phyloP scores from a whole-genome alignment of 2,888 invertebrate species.

The Plebejus melissa region DNA sequence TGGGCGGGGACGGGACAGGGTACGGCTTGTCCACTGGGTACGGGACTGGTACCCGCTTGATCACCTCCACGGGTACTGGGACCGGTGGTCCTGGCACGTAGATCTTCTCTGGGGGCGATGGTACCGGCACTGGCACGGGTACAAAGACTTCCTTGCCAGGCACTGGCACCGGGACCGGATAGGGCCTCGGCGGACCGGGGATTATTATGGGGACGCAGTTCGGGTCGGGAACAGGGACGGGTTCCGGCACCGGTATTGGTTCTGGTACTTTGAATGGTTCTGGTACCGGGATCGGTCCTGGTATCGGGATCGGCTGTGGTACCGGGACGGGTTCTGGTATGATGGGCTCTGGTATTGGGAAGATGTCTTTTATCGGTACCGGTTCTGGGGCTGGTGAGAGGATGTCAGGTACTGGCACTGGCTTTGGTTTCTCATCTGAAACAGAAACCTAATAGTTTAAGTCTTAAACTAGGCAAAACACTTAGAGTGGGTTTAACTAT shows the following conservation, averaged over 20 bases:
- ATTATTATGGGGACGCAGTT: slow-evolving; percentile 46
- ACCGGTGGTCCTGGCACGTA: slow-evolving; percentile 46
- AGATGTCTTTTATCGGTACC: background rate
- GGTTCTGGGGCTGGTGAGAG: background rate
- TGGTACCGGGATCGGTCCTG: background rate
- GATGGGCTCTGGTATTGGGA: background rate
- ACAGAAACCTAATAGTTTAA: background rate
- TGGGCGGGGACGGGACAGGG: slow-evolving; percentile 50
- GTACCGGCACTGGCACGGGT: slow-evolving; percentile 55
- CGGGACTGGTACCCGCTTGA: slow-evolving; percentile 39
- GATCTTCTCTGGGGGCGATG: slow-evolving; percentile 51
- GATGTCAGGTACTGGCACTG: background rate
- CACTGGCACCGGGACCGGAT: slow-evolving; percentile 53
- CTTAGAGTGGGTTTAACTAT: too few relatives aligned
- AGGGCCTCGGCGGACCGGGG: slow-evolving; percentile 61
- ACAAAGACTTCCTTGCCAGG: slow-evolving; percentile 49
- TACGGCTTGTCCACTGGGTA: slow-evolving; percentile 46
- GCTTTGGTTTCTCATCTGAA: background rate
- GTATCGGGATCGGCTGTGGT: background rate
- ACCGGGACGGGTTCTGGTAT: background rate
- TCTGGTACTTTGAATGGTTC: background rate
- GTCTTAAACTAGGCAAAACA: too few relatives aligned
- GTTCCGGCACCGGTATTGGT: slow-evolving; percentile 5
- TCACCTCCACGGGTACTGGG: slow-evolving; percentile 41
- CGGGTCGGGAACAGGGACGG: slow-evolving; percentile 7